A percentile compares a stretch with the other conserved stretches of the same genome.
phyloP scores from a whole-genome alignment of 2,797 vertebrate genomes.

The Craterocephalus amniculus region DNA sequence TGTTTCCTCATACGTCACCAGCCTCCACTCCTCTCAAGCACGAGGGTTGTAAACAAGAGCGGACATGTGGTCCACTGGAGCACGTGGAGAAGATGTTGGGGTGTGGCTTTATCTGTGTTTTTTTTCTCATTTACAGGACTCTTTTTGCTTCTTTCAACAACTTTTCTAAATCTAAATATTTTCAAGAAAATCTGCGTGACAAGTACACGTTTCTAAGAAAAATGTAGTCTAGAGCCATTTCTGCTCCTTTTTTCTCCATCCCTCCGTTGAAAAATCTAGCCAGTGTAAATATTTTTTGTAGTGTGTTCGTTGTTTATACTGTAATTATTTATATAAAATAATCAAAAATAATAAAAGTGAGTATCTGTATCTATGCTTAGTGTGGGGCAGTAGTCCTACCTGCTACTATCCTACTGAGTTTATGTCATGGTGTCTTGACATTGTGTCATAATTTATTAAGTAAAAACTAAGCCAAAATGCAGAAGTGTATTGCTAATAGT shows the following conservation, averaged over 20 bases:
- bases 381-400: not conserved
- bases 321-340: not conserved
- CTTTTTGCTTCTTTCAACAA: constrained; percentile 30
- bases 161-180: constrained; percentile 29
- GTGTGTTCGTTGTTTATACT: not conserved
- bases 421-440: not conserved
- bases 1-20: constrained; percentile 71
- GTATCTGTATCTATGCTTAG: not conserved
- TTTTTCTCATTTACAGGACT: not conserved
- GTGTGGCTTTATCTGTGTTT: not conserved
- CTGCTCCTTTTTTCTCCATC: not conserved
- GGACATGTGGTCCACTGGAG: constrained; percentile 62
- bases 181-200: not conserved
- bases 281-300: not conserved
- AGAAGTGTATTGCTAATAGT: not conserved
- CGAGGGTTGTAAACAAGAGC: constrained; percentile 75
- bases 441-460: not conserved
- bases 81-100: constrained; percentile 56
- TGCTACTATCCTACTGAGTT: not conserved
- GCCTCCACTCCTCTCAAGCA: constrained; percentile 26
- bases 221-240: not conserved
- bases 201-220: not conserved
- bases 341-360: not conserved
- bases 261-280: not conserved
- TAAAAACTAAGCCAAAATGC: not conserved